Evolutionary conservation across 2,113 vertebrate species (phyloP).

Genomic region (Catharus fuscescens): DNA sequence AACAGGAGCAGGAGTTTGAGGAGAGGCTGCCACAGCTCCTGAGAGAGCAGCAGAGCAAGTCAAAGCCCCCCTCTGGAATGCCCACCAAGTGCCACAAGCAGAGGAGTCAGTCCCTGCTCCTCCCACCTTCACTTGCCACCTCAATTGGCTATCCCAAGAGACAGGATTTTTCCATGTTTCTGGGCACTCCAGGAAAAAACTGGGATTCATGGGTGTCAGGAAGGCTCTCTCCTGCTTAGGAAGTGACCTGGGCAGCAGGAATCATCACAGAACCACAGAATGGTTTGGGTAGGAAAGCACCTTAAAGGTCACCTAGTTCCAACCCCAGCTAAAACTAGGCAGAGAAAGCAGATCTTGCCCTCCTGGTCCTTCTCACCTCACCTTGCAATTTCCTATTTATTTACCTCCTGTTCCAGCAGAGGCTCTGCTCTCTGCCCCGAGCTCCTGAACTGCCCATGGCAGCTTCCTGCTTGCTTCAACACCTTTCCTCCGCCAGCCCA

Average conservation of each 20-base stretch:
- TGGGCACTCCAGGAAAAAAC: not conserved
- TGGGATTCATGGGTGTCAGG: accelerated
- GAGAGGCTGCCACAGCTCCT: not conserved
- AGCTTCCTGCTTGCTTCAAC: not conserved
- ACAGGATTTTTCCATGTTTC: not conserved
- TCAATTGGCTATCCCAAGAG: not conserved
- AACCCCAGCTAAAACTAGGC: not conserved
- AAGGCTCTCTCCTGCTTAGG: not conserved
- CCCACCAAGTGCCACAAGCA: not conserved
- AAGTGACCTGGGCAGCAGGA: not conserved
- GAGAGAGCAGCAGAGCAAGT: not conserved
- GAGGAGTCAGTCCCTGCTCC: not conserved
- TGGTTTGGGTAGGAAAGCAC: not conserved
- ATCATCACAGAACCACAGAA: not conserved
- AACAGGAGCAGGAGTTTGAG: not conserved
- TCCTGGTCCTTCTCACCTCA: not conserved
- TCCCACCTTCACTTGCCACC: not conserved
- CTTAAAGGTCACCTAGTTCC: not conserved
- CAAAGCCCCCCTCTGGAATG: not conserved
- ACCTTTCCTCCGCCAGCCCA: not conserved
- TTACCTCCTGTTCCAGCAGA: not conserved
- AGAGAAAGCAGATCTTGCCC: not conserved
- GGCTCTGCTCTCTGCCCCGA: not conserved
- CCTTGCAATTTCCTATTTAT: not conserved
- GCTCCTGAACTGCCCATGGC: not conserved